Evolutionary conservation across 2,797 vertebrate genomes (phyloP), one percentile per base, ranked within the genome.

Genomic region (Danio albolineatus): DNA sequence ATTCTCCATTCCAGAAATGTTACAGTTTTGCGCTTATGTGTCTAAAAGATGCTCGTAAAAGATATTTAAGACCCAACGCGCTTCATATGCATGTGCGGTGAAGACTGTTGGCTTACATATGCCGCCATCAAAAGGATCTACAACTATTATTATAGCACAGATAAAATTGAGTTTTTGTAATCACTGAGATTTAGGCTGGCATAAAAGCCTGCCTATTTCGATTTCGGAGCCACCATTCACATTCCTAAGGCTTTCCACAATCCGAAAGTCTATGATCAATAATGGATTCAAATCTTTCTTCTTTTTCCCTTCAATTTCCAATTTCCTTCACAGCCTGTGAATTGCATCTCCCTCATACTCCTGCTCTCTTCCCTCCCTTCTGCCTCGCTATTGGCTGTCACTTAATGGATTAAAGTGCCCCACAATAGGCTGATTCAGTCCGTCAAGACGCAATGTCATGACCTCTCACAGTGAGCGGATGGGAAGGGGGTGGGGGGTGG

Each of bases 371-470:
- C 44, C 39, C 60, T 83, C 60, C 54, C 51, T 21, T 2, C 78
- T 56, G 77, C 17, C 6, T 70, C 16, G 5, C 88, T 74, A 82
- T 77, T 92, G 92, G 93, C 86, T 92, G 90, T 86, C 88, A 88
- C 92, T 93, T 93, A 94, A 93, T 89, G 89, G 92, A 92, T 89
- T 92, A 92, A 92, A 94, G 93, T 90, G 85, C 89, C 90, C 90
- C 89, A 95, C 92, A 93, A 93, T 90, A 93, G 93, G 93, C 91
- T 91, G 89, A 88, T 89, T 91, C 93, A 90, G 92, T 92, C 89
- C 89, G 91, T 93, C 93, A 92, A 93, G 93, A 91, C 90, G 85
- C 89, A 85, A 90, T 91, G 90, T 92, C 93, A 87, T 92, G 93
- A 95, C 93, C 95, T 95, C 94, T 92, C 48, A 49, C 84, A 91